Percentiles rank a stretch among this genome's conserved stretches.
Conservation (phyloP, 2,113 vertebrate genomes). For the Argyrosomus japonicus region DNA sequence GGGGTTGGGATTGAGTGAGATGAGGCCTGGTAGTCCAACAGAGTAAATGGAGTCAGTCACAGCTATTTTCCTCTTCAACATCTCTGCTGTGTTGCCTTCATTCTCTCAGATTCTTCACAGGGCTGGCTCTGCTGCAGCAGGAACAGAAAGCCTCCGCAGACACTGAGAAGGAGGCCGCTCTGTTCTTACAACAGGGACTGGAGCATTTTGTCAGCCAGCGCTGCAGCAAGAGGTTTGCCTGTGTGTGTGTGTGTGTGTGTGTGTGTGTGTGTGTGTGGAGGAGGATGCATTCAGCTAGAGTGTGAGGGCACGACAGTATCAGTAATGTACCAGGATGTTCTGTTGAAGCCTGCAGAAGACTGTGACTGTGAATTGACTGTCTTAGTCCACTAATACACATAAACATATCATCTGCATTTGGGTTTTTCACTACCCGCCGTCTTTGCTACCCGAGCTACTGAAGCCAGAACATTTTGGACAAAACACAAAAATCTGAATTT, state of each 20-base stretch:
- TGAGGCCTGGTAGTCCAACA: neutral
- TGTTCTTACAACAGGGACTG: slow-evolving; percentile 82
- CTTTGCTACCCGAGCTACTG: too few species aligned
- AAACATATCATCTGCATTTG: neutral
- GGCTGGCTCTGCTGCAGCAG: slow-evolving; percentile 77
- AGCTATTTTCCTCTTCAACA: neutral
- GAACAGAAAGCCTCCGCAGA: slow-evolving; percentile 59
- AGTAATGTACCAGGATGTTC: slow-evolving; percentile 37
- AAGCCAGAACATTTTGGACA: too few species aligned
- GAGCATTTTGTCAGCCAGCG: slow-evolving; percentile 74
- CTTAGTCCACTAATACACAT: neutral
- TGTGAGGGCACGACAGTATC: slow-evolving; percentile 38
- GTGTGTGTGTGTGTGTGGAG: slow-evolving; percentile 37
- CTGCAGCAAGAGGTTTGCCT: slow-evolving; percentile 63
- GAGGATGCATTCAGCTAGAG: slow-evolving; percentile 45
- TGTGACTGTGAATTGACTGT: neutral
- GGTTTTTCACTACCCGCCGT: too few species aligned
- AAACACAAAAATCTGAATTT: neutral
- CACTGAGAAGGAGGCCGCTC: slow-evolving; percentile 68
- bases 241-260: slow-evolving; percentile 33
- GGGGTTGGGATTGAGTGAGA: neutral
- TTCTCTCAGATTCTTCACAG: slow-evolving; percentile 77
- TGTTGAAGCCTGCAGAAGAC: slow-evolving; percentile 21
- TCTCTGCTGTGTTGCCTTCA: neutral
- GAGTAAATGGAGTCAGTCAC: neutral